A percentile compares a stretch with the other conserved stretches of the same genome.
These are phyloP conservation scores for Axea sp. DNA, from an alignment of 2,888 invertebrate species.

Conservation along the genomic window DNA sequence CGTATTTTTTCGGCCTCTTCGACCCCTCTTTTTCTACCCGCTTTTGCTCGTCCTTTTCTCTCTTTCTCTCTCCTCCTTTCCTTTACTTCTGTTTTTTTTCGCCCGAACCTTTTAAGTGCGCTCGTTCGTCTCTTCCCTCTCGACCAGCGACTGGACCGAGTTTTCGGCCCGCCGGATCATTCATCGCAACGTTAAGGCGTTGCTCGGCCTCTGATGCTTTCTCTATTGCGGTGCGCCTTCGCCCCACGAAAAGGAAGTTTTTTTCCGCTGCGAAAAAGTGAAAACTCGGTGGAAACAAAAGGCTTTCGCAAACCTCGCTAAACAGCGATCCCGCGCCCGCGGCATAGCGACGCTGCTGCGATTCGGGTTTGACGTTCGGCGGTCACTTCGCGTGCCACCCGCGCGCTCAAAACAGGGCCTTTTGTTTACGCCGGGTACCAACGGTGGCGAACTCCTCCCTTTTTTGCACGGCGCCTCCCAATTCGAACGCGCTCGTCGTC, in stretches of 20 bases:
- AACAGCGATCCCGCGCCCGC: no score
- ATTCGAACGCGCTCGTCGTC: no score
- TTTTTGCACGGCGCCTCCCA: neutral
- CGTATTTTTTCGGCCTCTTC: conserved; percentile 4
- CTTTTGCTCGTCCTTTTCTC: neutral
- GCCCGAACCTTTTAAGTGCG: conserved; percentile 35
- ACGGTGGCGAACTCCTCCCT: conserved; percentile 8
- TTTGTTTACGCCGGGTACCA: conserved; percentile 29
- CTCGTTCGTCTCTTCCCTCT: conserved; percentile 28
- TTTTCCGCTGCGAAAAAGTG: neutral
- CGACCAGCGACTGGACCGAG: conserved; percentile 26
- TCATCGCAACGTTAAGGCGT: conserved; percentile 48
- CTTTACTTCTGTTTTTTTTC: neutral
- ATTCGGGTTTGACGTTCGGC: conserved; percentile 14
- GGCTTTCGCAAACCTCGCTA: no score
- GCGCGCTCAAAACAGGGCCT: conserved; percentile 1
- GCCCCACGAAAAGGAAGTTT: conserved; percentile 9
- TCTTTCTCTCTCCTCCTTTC: neutral
- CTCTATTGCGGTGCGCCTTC: conserved; percentile 5
- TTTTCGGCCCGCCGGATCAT: conserved; percentile 50
- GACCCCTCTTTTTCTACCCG: no score
- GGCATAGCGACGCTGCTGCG: no score
- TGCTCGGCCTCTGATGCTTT: conserved; percentile 38
- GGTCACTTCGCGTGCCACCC: no score
- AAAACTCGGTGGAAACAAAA: no score